Evolutionary conservation across 2,113 vertebrate genomes (phyloP).

Genomic region (Panthera tigris): DNA sequence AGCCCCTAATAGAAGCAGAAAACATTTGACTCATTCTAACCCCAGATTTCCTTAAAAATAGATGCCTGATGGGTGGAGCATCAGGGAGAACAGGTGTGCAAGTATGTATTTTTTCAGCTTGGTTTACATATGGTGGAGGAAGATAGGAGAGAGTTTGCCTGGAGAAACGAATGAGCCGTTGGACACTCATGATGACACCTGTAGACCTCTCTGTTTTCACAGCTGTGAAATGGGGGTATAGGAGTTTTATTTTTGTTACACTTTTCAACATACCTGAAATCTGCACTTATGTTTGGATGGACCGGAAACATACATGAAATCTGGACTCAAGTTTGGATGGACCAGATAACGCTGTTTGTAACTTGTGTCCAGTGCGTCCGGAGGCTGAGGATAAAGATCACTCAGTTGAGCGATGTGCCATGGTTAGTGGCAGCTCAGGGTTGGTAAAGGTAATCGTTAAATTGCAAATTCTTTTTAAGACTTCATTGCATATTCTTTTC

Average conservation of each 20-base stretch:
- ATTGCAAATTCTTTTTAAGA: not conserved
- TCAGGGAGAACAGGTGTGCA: conserved; percentile 61
- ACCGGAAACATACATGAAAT: not conserved
- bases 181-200: not conserved
- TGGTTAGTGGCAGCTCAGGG: not conserved
- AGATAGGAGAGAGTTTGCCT: not conserved
- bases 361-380: not conserved
- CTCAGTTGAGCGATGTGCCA: not conserved
- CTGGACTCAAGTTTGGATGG: not conserved
- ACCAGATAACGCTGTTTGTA: not conserved
- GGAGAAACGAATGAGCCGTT: not conserved
- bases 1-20: conserved; percentile 30
- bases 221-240: not conserved
- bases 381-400: not conserved
- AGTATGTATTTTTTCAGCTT: not conserved
- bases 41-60: conserved; percentile 56
- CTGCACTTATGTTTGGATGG: not conserved
- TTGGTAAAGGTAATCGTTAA: not conserved
- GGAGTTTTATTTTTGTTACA: not conserved
- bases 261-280: not conserved
- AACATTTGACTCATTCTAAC: conserved; percentile 63
- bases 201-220: not conserved
- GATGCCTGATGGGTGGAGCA: not conserved
- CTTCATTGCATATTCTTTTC: not conserved
- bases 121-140: not conserved